Conservation (phyloP, 2,888 invertebrate species). For the Diarsia rubi region DNA sequence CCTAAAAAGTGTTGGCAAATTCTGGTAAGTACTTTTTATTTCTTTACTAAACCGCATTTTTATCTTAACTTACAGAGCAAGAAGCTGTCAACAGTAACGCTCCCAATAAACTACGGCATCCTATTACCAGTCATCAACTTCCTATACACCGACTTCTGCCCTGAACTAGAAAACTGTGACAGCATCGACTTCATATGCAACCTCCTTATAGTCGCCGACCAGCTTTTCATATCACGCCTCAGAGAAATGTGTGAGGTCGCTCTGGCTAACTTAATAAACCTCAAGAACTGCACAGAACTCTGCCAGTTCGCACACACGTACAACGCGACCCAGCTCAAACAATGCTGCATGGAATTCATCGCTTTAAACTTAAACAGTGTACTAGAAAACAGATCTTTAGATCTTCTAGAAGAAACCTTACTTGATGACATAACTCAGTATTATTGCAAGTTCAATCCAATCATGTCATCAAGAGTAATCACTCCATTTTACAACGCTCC, state of each 20-base stretch:
- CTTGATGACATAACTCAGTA: slow-evolving; percentile 92
- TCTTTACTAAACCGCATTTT: not conserved
- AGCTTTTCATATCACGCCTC: slow-evolving; percentile 93
- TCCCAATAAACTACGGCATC: slow-evolving; percentile 92
- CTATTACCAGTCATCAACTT: slow-evolving; percentile 93
- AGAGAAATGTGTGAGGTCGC: slow-evolving; percentile 94
- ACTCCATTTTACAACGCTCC: slow-evolving; percentile 93
- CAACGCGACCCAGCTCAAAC: slow-evolving; percentile 94
- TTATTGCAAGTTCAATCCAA: slow-evolving; percentile 92
- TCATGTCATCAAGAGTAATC: slow-evolving; percentile 92
- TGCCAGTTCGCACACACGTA: slow-evolving; percentile 94
- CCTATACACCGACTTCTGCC: slow-evolving; percentile 93
- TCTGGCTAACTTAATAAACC: slow-evolving; percentile 92
- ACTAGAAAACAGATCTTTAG: slow-evolving; percentile 93
- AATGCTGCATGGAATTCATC: slow-evolving; percentile 94
- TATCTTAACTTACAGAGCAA: slow-evolving; percentile 86
- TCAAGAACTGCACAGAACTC: slow-evolving; percentile 94
- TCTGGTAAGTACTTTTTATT: not conserved
- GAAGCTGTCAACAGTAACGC: slow-evolving; percentile 85
- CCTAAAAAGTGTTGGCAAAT: not conserved
- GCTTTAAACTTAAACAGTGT: slow-evolving; percentile 94
- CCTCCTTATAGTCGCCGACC: slow-evolving; percentile 95
- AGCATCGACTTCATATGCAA: slow-evolving; percentile 94
- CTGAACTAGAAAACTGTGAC: slow-evolving; percentile 90
- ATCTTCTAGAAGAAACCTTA: slow-evolving; percentile 91